A percentile compares a stretch with the other conserved stretches of the same genome.
Evolutionary conservation across 2,888 invertebrate genomes (phyloP).

Genomic region (Apoda limacodes): DNA sequence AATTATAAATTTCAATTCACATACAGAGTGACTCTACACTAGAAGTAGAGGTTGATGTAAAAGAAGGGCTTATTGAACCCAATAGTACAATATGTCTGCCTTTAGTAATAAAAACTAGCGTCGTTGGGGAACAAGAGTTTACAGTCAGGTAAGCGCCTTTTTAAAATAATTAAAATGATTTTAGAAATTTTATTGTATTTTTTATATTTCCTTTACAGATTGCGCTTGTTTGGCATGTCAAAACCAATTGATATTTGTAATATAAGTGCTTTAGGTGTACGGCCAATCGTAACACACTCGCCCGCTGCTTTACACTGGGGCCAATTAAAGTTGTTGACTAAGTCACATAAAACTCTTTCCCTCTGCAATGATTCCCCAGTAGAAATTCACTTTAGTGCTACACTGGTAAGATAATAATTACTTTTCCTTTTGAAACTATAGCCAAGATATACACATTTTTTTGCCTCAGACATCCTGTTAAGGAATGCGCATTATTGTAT

Average conservation of each 20-base stretch:
- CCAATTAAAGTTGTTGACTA: slow-evolving; percentile 67
- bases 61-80: slow-evolving; percentile 54
- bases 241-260: slow-evolving; percentile 53
- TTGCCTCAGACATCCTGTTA: neutral
- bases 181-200: neutral
- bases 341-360: slow-evolving; percentile 55
- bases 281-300: slow-evolving; percentile 74
- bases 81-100: slow-evolving; percentile 48
- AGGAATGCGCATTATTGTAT: too few relatives aligned
- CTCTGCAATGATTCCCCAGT: slow-evolving; percentile 80
- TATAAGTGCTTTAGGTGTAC: slow-evolving; percentile 69
- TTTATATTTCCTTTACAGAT: slow-evolving; percentile 22
- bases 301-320: slow-evolving; percentile 75
- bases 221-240: slow-evolving; percentile 51
- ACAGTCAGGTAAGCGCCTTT: slow-evolving; percentile 32
- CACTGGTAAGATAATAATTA: slow-evolving; percentile 44
- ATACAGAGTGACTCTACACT: slow-evolving; percentile 33
- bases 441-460: neutral
- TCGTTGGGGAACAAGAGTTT: slow-evolving; percentile 54
- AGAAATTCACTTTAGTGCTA: slow-evolving; percentile 64
- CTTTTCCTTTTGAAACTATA: neutral
- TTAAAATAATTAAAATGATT: neutral
- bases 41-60: slow-evolving; percentile 34
- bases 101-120: slow-evolving; percentile 49
- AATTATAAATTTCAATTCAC: too few relatives aligned